Percentiles rank a stretch among this genome's conserved stretches.
These are phyloP conservation scores for Slavum lentiscoides DNA, from an alignment of 2,888 invertebrate genomes.

Conservation along the genomic window DNA sequence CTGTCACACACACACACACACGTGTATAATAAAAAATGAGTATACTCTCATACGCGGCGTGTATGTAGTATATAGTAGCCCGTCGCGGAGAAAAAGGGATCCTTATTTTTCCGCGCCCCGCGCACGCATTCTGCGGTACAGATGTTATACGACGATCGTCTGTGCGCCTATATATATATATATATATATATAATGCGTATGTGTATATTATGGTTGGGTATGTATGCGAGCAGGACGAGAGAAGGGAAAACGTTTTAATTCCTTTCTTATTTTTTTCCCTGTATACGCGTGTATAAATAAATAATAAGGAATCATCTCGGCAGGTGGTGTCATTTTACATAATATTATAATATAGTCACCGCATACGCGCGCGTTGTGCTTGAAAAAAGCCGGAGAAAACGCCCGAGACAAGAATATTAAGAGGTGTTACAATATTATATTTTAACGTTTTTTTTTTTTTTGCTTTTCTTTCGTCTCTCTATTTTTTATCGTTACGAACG, in stretches of 20 bases:
- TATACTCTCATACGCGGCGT: too few relatives aligned
- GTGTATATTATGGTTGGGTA: too few relatives aligned
- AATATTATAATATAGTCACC: not conserved
- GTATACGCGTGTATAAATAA: not conserved
- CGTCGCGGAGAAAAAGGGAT: constrained; percentile 12
- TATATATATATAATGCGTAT: not conserved
- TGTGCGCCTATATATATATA: too few relatives aligned
- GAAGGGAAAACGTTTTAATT: constrained; percentile 15
- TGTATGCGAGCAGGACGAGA: not conserved
- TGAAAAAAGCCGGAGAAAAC: not conserved
- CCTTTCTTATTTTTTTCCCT: constrained; percentile 13
- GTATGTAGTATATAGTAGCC: not conserved
- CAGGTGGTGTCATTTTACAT: constrained; percentile 48
- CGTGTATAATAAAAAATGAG: constrained; percentile 18
- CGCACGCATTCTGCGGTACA: not conserved
- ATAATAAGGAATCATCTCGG: constrained; percentile 16
- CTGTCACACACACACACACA: not conserved
- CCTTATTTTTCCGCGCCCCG: not conserved
- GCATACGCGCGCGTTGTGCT: not conserved
- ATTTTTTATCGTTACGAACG: not conserved
- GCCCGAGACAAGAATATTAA: constrained; percentile 23
- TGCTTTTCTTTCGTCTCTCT: not conserved
- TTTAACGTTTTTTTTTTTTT: not conserved
- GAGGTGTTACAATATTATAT: constrained; percentile 3
- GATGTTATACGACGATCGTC: constrained; percentile 16